Conservation (phyloP, 35 echinoderm and acorn worm species). For the Heliocidaris tuberculata region DNA sequence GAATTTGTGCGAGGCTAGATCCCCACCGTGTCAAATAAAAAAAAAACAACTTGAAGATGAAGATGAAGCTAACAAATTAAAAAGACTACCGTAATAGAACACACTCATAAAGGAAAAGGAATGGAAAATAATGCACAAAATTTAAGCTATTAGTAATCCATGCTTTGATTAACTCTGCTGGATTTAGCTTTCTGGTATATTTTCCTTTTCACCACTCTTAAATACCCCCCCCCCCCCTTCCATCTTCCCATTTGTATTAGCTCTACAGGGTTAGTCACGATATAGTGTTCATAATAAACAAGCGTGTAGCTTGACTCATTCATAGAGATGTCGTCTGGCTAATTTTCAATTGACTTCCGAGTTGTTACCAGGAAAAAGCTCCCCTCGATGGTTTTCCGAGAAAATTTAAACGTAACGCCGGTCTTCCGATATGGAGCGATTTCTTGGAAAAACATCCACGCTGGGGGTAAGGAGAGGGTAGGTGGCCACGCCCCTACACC, state of each 20-base stretch:
- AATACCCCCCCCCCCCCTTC: background rate
- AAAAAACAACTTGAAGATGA: too few species aligned
- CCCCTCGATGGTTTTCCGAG: constrained; percentile 28
- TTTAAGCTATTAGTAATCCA: too few species aligned
- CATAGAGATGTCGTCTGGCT: background rate
- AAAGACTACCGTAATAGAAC: too few species aligned
- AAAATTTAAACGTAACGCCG: background rate
- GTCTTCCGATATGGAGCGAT: constrained; percentile 24
- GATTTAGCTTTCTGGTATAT: too few species aligned
- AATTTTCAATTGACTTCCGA: constrained; percentile 28
- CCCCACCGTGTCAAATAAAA: too few species aligned
- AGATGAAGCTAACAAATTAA: too few species aligned
- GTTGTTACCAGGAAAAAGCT: background rate
- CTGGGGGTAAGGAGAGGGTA: background rate
- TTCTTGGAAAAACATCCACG: background rate
- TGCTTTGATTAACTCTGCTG: too few species aligned
- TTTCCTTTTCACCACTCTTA: background rate
- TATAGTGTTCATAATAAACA: background rate
- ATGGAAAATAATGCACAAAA: too few species aligned
- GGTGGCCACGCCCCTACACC: background rate
- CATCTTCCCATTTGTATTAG: background rate
- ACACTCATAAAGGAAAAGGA: too few species aligned
- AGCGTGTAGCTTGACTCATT: background rate
- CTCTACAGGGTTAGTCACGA: background rate
- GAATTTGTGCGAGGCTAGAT: too few species aligned